phyloP scores from a whole-genome alignment of 2,888 invertebrate species.

The Tupiocoris notatus region DNA sequence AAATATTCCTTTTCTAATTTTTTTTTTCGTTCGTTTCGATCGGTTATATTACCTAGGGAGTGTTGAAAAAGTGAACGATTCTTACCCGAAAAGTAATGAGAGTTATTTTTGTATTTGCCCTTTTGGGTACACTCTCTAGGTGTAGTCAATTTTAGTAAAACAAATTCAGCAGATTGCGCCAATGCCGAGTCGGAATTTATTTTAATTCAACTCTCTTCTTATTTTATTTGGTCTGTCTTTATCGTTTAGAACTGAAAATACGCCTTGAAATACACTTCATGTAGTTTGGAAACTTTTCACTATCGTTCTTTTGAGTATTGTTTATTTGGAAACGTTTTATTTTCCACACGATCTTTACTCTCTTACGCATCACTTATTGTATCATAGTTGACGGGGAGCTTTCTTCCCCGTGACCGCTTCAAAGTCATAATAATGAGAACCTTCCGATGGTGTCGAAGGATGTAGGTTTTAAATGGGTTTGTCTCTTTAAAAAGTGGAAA shows the following conservation, averaged over 20 bases:
- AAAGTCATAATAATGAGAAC: background rate
- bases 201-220: too few relatives aligned
- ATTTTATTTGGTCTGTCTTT: background rate
- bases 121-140: conserved; percentile 22
- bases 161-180: too few relatives aligned
- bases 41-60: conserved; percentile 19
- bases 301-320: conserved; percentile 3
- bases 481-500: too few relatives aligned
- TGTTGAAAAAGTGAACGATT: conserved; percentile 2
- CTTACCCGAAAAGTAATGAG: conserved; percentile 33
- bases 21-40: background rate
- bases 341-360: conserved; percentile 6
- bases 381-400: conserved; percentile 18
- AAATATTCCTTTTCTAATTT: background rate
- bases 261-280: conserved; percentile 20
- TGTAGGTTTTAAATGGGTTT: background rate
- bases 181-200: too few relatives aligned
- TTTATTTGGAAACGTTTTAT: background rate
- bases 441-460: background rate
- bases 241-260: background rate
- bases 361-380: conserved; percentile 35
- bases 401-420: background rate
- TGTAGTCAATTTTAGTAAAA: conserved; percentile 24
- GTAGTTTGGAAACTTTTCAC: conserved; percentile 28
- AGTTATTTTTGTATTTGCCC: conserved; percentile 40